Base-by-base conservation (phyloP, 2,888 invertebrate genomes). In the Cephus nigrinus region DNA sequence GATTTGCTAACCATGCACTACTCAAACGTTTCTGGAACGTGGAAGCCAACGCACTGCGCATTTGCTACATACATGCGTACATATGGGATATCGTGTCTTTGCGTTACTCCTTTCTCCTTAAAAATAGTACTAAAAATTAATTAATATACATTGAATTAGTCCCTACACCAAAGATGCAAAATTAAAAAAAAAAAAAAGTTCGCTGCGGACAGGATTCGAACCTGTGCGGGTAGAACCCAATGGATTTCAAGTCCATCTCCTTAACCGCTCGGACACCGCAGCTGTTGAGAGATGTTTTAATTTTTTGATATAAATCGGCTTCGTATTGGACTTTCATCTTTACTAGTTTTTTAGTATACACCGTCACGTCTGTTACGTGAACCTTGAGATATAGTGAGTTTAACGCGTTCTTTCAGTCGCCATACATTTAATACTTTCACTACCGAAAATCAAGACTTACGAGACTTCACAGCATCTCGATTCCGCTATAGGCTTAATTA, bases 191-290 rank as follows among this genome's bases (percentile, higher is more conserved):
- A 87, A 89, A 89, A 90, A 88, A 87, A 83, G 75, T 81, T 86
- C 91, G 90, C 90, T 91, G 90, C 90, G 90, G 89, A 90, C 91
- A 91, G 91, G 91, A 91, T 91, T 91, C 90, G 91, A 91, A 91
- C 91, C 91, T 91, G 90, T 88, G 91, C 90, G 90, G 90, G 90
- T 89, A 90, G 82, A 90, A 90, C 90, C 90, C 90, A 91, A 89
- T 90, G 90, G 90, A 91, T 91, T 91, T 91, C 91, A 90, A 91
- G 90, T 91, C 91, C 90, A 90, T 89, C 90, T 90, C 90, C 90
- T 91, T 91, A 91, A 91, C 91, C 90, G 87, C 91, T 91, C 91
- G 91, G 90, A 90, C 91, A 90, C 90, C 91, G 90, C 91, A 91
- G 91, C 91, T 82, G 76, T 80, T 84, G 84, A 69, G 33, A 73